A percentile compares a stretch with the other conserved stretches of the same genome.
Conservation (phyloP, 1,140 invertebrate genomes). For the Lepidotrigona ventralis region DNA sequence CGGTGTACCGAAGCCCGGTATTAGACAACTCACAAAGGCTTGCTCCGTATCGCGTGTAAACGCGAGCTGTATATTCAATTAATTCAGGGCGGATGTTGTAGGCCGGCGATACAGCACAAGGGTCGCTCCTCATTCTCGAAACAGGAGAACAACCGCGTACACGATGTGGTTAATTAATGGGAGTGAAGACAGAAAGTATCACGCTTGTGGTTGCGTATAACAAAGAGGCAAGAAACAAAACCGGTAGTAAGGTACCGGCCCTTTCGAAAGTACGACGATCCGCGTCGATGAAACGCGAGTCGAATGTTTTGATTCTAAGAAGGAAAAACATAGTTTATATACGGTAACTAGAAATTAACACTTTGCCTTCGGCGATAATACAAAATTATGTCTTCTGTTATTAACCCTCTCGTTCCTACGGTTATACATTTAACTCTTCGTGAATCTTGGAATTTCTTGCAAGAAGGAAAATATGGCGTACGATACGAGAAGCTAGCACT, state of each 20-base stretch:
- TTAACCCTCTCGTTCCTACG: background rate
- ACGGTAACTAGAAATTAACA: background rate
- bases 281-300: background rate
- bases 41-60: constrained; percentile 54
- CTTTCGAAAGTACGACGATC: constrained; percentile 11
- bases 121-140: constrained; percentile 53
- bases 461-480: background rate
- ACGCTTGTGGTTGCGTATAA: background rate
- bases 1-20: background rate
- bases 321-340: background rate
- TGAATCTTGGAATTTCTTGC: background rate
- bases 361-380: background rate
- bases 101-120: constrained; percentile 38
- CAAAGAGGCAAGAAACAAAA: constrained; percentile 22
- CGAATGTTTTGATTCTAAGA: background rate
- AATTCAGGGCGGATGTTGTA: constrained; percentile 62
- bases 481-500: background rate
- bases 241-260: background rate
- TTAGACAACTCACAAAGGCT: constrained; percentile 17
- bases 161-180: constrained; percentile 46
- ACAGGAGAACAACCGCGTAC: constrained; percentile 47
- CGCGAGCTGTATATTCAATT: constrained; percentile 51
- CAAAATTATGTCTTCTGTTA: background rate
- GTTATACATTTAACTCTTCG: background rate
- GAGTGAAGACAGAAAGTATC: constrained; percentile 31